These are phyloP conservation scores for Elachura formosa DNA, from an alignment of 2,113 vertebrate species.

Conservation along the genomic window DNA sequence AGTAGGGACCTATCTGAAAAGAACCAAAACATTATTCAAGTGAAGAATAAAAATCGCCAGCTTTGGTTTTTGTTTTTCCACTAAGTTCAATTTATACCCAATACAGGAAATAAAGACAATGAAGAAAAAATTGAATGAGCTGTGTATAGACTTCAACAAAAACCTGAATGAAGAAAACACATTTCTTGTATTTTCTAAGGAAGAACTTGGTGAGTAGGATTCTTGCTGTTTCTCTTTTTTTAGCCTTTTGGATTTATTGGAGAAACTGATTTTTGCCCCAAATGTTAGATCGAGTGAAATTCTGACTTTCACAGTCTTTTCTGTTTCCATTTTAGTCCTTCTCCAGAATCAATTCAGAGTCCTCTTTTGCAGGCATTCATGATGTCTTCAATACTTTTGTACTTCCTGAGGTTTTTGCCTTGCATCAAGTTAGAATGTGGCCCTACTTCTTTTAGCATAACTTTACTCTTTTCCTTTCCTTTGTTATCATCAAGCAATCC, in stretches of 20 bases:
- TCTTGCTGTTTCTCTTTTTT: not conserved
- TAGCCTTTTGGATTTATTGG: not conserved
- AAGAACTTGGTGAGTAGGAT: conserved; percentile 80
- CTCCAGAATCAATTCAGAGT: not conserved
- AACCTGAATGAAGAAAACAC: conserved; percentile 92
- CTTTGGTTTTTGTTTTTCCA: not conserved
- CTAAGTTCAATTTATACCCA: not conserved
- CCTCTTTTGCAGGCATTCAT: not conserved
- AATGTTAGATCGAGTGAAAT: not conserved
- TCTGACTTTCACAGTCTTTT: not conserved
- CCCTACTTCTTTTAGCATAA: not conserved
- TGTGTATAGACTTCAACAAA: conserved; percentile 92
- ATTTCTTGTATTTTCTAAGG: conserved; percentile 80
- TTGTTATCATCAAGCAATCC: not conserved
- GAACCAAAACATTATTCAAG: not conserved
- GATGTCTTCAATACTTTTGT: not conserved
- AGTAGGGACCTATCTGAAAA: not conserved
- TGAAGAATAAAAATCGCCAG: not conserved
- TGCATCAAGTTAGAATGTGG: not conserved
- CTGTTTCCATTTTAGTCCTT: not conserved
- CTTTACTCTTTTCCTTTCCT: not conserved
- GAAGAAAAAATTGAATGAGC: conserved; percentile 85
- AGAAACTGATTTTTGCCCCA: not conserved
- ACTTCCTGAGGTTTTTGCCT: not conserved
- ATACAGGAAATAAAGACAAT: conserved; percentile 85